These are phyloP conservation scores for Hydriomena furcata DNA, from an alignment of 2,888 invertebrate species.

Conservation along the genomic window DNA sequence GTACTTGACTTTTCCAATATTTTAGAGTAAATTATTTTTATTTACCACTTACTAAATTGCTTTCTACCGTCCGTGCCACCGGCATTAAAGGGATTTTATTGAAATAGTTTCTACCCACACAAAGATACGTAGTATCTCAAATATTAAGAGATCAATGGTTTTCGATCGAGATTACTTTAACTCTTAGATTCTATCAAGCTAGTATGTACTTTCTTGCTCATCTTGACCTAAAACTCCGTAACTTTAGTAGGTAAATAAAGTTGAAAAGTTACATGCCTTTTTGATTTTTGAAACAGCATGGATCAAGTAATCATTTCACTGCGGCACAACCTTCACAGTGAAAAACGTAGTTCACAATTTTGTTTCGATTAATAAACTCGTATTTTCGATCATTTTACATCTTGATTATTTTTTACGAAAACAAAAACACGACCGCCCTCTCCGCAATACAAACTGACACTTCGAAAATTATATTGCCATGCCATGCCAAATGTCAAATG, in stretches of 20 bases:
- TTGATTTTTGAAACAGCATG: not conserved
- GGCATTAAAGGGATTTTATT: not conserved
- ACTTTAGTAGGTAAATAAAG: not conserved
- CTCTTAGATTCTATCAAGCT: not conserved
- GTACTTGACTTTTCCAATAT: too few species aligned
- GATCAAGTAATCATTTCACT: conserved; percentile 22
- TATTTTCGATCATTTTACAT: conserved; percentile 61
- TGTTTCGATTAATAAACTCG: conserved; percentile 28
- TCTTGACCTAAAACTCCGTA: conserved; percentile 3
- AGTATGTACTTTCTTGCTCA: not conserved
- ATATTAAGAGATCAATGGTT: not conserved
- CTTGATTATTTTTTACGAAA: conserved; percentile 47
- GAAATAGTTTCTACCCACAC: conserved; percentile 3
- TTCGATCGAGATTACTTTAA: not conserved
- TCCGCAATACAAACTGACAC: conserved; percentile 50
- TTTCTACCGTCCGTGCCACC: not conserved
- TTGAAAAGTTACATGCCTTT: conserved; percentile 9
- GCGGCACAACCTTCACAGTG: conserved; percentile 18
- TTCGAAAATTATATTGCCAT: conserved; percentile 3
- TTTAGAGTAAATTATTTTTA: too few species aligned
- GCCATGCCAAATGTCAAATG: too few species aligned
- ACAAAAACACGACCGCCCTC: conserved; percentile 63
- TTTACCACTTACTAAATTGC: too few species aligned
- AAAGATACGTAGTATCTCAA: not conserved
- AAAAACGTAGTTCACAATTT: not conserved